Evolutionary conservation across 2,888 invertebrate species (phyloP), one percentile per base, ranked within the genome.

Genomic region (Conistra vaccinii): DNA sequence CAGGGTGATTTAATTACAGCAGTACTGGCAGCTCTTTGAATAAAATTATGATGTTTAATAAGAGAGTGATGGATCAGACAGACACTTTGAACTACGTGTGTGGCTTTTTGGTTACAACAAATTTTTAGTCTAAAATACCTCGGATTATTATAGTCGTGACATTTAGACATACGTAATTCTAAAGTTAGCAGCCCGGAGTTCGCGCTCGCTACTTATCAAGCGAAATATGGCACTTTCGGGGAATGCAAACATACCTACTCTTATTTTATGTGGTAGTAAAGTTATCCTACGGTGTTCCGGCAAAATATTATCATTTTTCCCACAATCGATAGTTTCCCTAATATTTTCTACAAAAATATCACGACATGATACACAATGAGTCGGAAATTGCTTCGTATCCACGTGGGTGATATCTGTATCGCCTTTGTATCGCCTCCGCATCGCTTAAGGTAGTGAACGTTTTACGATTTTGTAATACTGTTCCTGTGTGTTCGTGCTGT

Each of bases 321-420:
- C 42, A 61, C 45, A 77, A 78, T 62, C 26, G n/a, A n/a, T 66
- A 55, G 42, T 60, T 60, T 6, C 14, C 32, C 14, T 32, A 45
- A 81, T 62, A 80, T 84, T 76, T 73, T 72, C 32, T 68, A 10
- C 2, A 61, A 72, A 39, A 71, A 75, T 60, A 71, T 73, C n/a
- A n/a, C 60, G 29, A 32, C 61, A 29, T 23, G 48, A 32, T 14
- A 39, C 58, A 85, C 69, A 80, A 73, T 77, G 55, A 39, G n/a
- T 48, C 73, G 85, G 85, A 85, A 86, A 84, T 76, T 78, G 87
- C 71, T 42, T 53, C 61, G 51, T 45, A 67, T 72, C 71, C 51
- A 58, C 39, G 69, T 55, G 60, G 45, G 70, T 63, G 76, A 61
- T 80, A 74, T 68, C 71, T 67, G 32, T 39, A 51, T 55, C 51